A percentile compares a stretch with the other conserved stretches of the same genome.
Evolutionary conservation across 1,140 invertebrate genomes (phyloP).

Genomic region (Stegodyphus mimosarum): DNA sequence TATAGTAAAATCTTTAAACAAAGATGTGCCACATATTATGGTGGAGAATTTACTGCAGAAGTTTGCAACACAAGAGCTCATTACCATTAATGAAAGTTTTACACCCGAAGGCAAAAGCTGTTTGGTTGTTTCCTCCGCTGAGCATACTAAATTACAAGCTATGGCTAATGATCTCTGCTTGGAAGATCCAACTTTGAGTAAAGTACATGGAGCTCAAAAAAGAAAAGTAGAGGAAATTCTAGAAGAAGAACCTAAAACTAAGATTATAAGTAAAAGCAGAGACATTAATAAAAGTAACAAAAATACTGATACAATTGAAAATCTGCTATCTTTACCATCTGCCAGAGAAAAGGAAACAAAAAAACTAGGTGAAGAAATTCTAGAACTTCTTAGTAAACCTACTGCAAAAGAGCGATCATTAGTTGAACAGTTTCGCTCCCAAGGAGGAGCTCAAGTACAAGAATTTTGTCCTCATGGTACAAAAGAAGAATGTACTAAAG

Average conservation of each 20-base stretch:
- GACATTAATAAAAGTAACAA: conserved; percentile 22
- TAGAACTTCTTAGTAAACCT: conserved; percentile 92
- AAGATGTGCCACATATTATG: conserved; percentile 74
- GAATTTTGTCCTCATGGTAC: conserved; percentile 97
- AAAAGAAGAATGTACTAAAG: conserved; percentile 85
- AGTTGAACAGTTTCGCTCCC: conserved; percentile 93
- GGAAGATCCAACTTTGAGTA: conserved; percentile 32
- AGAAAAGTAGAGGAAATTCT: conserved; percentile 54
- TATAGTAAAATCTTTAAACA: conserved; percentile 74
- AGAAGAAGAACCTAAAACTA: conserved; percentile 36
- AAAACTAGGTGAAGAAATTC: conserved; percentile 94
- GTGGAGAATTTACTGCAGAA: conserved; percentile 86
- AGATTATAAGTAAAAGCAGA: conserved; percentile 37
- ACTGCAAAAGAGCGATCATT: conserved; percentile 95
- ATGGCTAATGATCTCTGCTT: conserved; percentile 71
- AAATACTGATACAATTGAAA: conserved; percentile 71
- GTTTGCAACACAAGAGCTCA: conserved; percentile 86
- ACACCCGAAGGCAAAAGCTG: conserved; percentile 72
- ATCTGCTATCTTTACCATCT: conserved; percentile 90
- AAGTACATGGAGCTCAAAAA: conserved; percentile 29
- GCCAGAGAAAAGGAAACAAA: conserved; percentile 95
- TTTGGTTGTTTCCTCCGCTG: conserved; percentile 77
- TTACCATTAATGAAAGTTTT: conserved; percentile 71
- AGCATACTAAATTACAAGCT: conserved; percentile 78
- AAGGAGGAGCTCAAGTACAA: conserved; percentile 84